phyloP scores from a whole-genome alignment of 2,113 vertebrate genomes.

The Phalacrocorax pelagicus region DNA sequence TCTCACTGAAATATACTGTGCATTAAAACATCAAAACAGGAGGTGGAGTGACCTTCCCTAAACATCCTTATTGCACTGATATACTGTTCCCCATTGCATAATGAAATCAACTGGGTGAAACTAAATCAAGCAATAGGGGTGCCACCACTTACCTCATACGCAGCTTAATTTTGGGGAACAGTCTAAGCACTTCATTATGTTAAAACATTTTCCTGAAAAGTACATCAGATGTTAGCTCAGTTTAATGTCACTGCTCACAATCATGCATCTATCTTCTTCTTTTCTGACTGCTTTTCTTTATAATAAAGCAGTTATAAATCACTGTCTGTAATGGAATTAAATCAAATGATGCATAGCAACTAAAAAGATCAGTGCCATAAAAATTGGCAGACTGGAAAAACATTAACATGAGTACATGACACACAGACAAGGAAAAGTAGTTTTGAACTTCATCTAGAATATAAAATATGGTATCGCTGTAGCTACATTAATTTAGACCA shows the following conservation, averaged over 20 bases:
- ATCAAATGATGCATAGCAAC: constrained; percentile 37
- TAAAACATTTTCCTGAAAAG: constrained; percentile 17
- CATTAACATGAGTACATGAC: constrained; percentile 25
- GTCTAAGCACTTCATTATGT: neutral
- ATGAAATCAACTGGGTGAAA: neutral
- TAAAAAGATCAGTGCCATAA: constrained; percentile 44
- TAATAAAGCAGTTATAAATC: constrained; percentile 21
- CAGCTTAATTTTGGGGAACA: neutral
- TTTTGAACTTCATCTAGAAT: neutral
- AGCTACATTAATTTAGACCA: neutral
- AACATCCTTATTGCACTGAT: neutral
- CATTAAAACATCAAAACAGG: neutral
- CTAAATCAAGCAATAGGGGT: neutral
- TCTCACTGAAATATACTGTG: neutral
- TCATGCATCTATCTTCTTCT: neutral
- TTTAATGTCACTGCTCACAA: neutral
- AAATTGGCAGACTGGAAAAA: constrained; percentile 51
- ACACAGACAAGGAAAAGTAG: constrained; percentile 4
- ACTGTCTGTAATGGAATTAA: neutral
- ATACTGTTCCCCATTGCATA: neutral
- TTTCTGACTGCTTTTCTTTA: neutral
- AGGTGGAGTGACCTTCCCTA: neutral
- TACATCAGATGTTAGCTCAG: neutral
- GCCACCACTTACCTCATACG: neutral
- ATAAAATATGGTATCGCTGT: neutral